Evolutionary conservation across 1,140 invertebrate species (phyloP).

Genomic region (Brachionus rubens): DNA sequence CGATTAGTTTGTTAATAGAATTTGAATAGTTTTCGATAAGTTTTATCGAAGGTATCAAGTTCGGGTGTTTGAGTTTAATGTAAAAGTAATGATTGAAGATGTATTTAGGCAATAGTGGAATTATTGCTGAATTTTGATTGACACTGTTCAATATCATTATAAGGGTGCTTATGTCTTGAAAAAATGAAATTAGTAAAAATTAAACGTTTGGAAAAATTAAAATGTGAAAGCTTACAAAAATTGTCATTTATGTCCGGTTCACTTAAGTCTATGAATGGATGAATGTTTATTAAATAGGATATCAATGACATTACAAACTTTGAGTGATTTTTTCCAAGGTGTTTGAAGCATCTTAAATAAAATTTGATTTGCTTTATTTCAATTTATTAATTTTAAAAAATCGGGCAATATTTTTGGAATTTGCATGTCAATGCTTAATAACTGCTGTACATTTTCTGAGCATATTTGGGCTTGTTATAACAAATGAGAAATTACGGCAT

Average conservation of each 20-base stretch:
- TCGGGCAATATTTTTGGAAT: no score
- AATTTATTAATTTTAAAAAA: no score
- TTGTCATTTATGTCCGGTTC: conserved; percentile 91
- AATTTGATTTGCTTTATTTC: background rate
- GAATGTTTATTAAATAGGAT: conserved; percentile 79
- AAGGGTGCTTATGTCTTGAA: conserved; percentile 77
- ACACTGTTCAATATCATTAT: conserved; percentile 93
- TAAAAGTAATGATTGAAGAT: conserved; percentile 88
- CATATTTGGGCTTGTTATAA: no score
- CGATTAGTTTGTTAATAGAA: background rate
- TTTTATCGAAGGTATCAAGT: conserved; percentile 79
- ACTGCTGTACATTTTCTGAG: no score
- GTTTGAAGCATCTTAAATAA: conserved; percentile 72
- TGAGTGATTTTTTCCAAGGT: conserved; percentile 80
- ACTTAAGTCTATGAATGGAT: conserved; percentile 92
- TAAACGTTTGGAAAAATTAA: background rate
- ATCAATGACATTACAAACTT: conserved; percentile 81
- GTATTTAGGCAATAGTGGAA: conserved; percentile 84
- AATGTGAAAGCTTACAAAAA: conserved; percentile 66
- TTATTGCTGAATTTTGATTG: conserved; percentile 79
- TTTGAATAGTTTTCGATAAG: conserved; percentile 9
- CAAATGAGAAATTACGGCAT: no score
- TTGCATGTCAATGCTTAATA: no score
- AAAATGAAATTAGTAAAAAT: conserved; percentile 14
- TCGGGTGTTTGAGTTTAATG: conserved; percentile 84